A percentile compares a stretch with the other conserved stretches of the same genome.
phyloP scores from a whole-genome alignment of 2,797 vertebrate genomes.

The Manis javanica region DNA sequence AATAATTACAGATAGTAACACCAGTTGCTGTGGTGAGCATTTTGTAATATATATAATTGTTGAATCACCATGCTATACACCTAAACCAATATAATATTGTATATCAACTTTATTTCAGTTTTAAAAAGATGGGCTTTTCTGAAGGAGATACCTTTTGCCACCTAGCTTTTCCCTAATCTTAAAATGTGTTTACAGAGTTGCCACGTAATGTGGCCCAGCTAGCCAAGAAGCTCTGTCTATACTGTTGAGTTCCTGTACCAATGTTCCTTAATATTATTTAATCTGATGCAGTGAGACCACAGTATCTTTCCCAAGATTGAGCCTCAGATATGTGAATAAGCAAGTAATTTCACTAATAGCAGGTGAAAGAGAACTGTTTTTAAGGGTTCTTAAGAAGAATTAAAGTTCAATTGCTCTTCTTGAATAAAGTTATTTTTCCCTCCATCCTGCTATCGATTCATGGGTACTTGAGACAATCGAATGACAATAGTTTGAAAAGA shows the following conservation, averaged over 20 bases:
- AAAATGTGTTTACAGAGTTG: constrained; percentile 7
- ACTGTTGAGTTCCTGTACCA: background rate
- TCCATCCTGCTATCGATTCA: background rate
- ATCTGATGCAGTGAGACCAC: background rate
- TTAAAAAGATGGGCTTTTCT: background rate
- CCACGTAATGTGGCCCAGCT: background rate
- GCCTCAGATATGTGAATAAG: background rate
- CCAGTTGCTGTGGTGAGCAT: too few relatives aligned
- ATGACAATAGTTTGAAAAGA: background rate
- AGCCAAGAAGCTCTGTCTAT: background rate
- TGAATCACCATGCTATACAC: too few relatives aligned
- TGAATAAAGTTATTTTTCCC: background rate
- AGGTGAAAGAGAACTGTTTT: background rate
- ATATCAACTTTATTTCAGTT: too few relatives aligned
- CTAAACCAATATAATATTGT: too few relatives aligned
- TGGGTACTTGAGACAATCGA: background rate
- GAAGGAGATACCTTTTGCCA: background rate
- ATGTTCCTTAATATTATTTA: background rate
- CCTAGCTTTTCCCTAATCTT: background rate
- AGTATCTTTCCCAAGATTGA: background rate
- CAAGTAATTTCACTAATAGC: background rate
- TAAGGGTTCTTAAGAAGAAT: background rate
- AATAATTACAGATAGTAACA: too few relatives aligned
- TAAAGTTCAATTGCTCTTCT: background rate
- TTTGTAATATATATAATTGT: too few relatives aligned